Base-by-base conservation (phyloP, 1,140 invertebrate species). In the Psilanteris sp. region DNA sequence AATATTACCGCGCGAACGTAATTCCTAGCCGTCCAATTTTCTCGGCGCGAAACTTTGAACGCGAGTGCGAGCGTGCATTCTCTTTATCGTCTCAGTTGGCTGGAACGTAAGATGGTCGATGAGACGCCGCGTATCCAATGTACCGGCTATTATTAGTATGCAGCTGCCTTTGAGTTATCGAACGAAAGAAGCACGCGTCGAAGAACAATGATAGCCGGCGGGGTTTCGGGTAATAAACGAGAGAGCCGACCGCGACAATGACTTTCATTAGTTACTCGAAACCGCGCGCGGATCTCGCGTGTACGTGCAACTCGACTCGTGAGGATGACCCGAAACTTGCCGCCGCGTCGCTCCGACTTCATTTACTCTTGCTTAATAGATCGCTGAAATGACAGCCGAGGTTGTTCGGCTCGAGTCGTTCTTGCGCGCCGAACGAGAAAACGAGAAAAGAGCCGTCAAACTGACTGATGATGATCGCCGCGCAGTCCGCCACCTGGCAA, bases 131-230 rank as follows among this genome's bases (percentile, higher is more conserved):
- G 27, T 26, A 67, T 85, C 77, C 78, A 83, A 80, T 84, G 83
- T 83, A 85, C 85, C n/a, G n/a, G n/a, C n/a, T 86, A 85, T 87
- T 87, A 87, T 85, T 87, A 87, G 85, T 85, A 81, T 84, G 85
- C 85, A 87, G 83, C 85, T 87, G 85, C 79, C 81, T 81, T 80
- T 80, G 83, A 87, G 85, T 86, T 84, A 86, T 79, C 83, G 85
- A 86, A 85, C 82, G 83, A 80, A 85, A 76, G 78, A 80, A 82
- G 82, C 75, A 79, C 80, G 52, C 72, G 39, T 59, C 78, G 71
- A 76, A 41, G 50, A 87, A 86, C 84, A 86, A 87, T 86, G 82
- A 79, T 18, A 61, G 41, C 34, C 48, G 80, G 79, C 74, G 64
- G 73, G 75, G 75, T 57, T 62, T 54, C 64, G 59, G 55, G 67